Evolutionary conservation across 2,888 invertebrate species (phyloP), one percentile per base, ranked within the genome.

Genomic region (Harpalus rubripes): DNA sequence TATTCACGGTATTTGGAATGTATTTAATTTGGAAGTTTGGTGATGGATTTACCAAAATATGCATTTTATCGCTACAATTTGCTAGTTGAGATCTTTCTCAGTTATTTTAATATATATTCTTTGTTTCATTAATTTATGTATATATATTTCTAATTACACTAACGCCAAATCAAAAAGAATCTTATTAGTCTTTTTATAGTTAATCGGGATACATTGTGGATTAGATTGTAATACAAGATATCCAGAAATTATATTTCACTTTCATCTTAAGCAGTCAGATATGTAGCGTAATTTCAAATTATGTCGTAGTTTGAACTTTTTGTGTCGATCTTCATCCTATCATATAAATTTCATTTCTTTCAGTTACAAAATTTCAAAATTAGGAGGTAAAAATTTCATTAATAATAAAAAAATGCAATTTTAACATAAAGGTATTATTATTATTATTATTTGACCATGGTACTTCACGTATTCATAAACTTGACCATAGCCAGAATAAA

Each of bases 81-180:
- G 59, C 82, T 82, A 84, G 44, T 84, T 84, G 84, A 84, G 84
- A 84, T 84, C 84, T 76, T 76, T 65, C 84, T 84, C 84, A 84
- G 65, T 84, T 76, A 59, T 52, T 56, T 63, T 59, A 61, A 81
- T 82, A 82, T 82, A 72, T 76, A 76, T 59, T 84, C 78, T 84
- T 78, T 83, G 74, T 83, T 84, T 84, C 39, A 32, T 82, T 82
- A 83, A 83, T 84, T 84, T 78, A 78, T 84, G 32, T 74, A 65
- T 84, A 84, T 84, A 76, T 59, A 74, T 61, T 84, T 80, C 84
- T 84, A 84, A 61, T 84, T 84, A 84, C 84, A 78, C 84, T 84
- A 84, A 74, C 15, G 61, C 84, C 59, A 76, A 8, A 44, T 16
- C 32, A 56, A 76, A 78, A 84, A 32, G 32, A 84, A 58, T 76